These are phyloP conservation scores for Phrynocephalus guinanensis DNA, from an alignment of 2,797 vertebrate genomes.

Conservation along the genomic window DNA sequence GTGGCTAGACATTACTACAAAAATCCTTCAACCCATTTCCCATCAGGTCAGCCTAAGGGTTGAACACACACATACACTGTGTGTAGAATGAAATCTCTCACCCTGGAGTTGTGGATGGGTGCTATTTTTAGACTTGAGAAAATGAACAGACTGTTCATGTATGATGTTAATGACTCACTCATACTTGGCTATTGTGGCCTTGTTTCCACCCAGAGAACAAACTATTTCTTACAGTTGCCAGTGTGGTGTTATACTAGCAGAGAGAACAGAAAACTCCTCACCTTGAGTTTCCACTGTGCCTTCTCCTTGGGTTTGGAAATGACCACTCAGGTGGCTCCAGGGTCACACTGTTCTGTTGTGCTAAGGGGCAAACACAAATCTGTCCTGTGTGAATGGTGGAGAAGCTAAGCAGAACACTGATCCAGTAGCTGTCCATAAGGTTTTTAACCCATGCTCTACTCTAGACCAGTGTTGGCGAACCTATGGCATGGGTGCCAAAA, in stretches of 20 bases:
- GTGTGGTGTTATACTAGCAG: neutral
- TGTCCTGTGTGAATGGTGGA: too few relatives aligned
- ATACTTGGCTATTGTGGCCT: neutral
- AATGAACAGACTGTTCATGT: neutral
- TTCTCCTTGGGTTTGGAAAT: neutral
- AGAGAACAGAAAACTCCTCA: neutral
- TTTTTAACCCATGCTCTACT: too few relatives aligned
- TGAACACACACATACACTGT: neutral
- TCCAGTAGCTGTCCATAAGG: neutral
- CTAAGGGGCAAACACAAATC: neutral
- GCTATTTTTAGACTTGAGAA: neutral
- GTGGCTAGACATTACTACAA: neutral
- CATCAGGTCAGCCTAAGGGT: neutral
- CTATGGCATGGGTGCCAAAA: too few relatives aligned
- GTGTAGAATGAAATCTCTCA: neutral
- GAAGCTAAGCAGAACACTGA: neutral
- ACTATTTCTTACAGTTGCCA: neutral
- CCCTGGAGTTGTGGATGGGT: neutral
- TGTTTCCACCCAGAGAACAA: slow-evolving; percentile 6
- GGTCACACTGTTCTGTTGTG: neutral
- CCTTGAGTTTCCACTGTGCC: neutral
- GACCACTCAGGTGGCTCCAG: neutral
- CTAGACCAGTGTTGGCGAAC: too few relatives aligned
- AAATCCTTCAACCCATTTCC: neutral
- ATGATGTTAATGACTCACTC: neutral